phyloP scores from a whole-genome alignment of 2,888 invertebrate species.

The Ceraclea dissimilis region DNA sequence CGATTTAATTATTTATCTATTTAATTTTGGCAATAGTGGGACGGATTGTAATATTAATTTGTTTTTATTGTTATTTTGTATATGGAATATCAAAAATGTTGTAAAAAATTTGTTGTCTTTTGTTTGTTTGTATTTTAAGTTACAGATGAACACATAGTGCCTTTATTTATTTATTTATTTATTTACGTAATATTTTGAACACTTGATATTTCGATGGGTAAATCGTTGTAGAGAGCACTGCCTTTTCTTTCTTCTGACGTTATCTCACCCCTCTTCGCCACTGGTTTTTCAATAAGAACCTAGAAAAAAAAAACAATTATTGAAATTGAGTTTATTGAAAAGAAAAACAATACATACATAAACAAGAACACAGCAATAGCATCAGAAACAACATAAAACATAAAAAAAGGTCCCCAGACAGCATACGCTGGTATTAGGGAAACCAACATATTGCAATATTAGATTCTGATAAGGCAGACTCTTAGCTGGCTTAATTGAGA shows the following conservation, averaged over 20 bases:
- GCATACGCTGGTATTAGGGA: too few species aligned
- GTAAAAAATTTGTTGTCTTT: not conserved
- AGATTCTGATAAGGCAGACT: too few species aligned
- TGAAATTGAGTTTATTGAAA: too few species aligned
- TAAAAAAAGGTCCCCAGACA: too few species aligned
- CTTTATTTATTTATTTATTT: slow-evolving; percentile 8
- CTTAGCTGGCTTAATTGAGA: too few species aligned
- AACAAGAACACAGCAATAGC: too few species aligned
- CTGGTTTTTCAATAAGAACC: slow-evolving; percentile 46
- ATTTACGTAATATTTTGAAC: slow-evolving; percentile 21
- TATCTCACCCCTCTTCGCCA: slow-evolving; percentile 44
- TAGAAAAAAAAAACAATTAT: slow-evolving; percentile 30
- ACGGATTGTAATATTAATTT: slow-evolving; percentile 13
- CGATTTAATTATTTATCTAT: slow-evolving; percentile 11
- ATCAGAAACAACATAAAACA: too few species aligned
- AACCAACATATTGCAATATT: too few species aligned
- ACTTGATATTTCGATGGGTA: slow-evolving; percentile 18
- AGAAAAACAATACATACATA: too few species aligned
- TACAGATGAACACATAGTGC: slow-evolving; percentile 25
- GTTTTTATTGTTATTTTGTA: not conserved
- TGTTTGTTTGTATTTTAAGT: slow-evolving; percentile 21
- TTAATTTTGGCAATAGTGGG: slow-evolving; percentile 19
- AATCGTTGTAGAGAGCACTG: not conserved
- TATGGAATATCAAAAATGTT: slow-evolving; percentile 1
- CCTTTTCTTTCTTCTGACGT: slow-evolving; percentile 26